Base-by-base conservation (phyloP, 2,888 invertebrate species). In the Torymus texanus region DNA sequence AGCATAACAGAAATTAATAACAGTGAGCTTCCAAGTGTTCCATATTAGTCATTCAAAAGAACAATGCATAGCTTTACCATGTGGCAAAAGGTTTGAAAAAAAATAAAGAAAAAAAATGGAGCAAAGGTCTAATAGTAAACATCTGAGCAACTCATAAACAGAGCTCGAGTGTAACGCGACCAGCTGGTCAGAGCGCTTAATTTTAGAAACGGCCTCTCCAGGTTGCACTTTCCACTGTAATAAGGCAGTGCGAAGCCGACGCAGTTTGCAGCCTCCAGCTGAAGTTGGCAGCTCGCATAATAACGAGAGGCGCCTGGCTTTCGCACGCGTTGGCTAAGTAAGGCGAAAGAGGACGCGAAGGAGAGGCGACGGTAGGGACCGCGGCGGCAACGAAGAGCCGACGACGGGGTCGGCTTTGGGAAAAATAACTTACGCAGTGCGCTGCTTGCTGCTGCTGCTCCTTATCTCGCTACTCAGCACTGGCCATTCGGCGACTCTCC, bases 391-490 rank as follows among this genome's bases (percentile, higher is more conserved):
- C 29, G 8, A 8, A 8, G 41, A 8, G 1, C 41, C 41, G 41
- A 41, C 41, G 41, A 41, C 41, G 1, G 41, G 8, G 41, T 8
- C 41, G 41, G 8, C 8, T 41, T 41, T 41, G 0, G 18, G 58
- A 16, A 50, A 18, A 56, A 11, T 8, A 56, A 85, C 86, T 86
- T 83, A 86, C 86, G 81, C 85, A 84, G 77, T 77, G 82, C 82
- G 82, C 74, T 65, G 65, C 61, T 81, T 78, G 81, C 41, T 41
- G 41, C 41, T 41, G 41, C 41, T 41, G 41, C 41, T 41, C 41
- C 41, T 41, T 5, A 41, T 41, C 41, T 75, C 59, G 59, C 53
- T 66, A 59, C 13, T 56, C 29, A 24, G 58, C 63, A 78, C 67
- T 74, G 70, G 66, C 59, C 63, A 74, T 66, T 72, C 67, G 73